Conservation (phyloP, 2,888 invertebrate genomes). For the Agrochola litura region DNA sequence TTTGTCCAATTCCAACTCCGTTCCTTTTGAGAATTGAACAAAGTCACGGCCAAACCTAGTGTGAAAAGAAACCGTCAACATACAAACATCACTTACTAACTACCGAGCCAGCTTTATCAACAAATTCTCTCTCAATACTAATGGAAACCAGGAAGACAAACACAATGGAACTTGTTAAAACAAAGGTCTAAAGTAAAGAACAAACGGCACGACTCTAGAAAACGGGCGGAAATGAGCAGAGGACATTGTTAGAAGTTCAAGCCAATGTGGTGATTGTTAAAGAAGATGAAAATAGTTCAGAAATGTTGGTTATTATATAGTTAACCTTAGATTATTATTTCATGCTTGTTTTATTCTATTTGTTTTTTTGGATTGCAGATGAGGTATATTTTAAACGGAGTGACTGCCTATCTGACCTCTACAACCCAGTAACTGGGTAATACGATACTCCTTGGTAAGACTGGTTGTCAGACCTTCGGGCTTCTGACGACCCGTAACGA, state of each 20-base stretch:
- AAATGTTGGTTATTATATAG: slow-evolving; percentile 7
- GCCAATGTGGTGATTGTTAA: slow-evolving; percentile 41
- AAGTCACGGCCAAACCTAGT: not conserved
- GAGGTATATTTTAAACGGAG: too few relatives aligned
- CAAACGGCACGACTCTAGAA: slow-evolving; percentile 42
- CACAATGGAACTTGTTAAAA: slow-evolving; percentile 53
- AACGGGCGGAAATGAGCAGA: slow-evolving; percentile 48
- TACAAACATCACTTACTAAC: not conserved
- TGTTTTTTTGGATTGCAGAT: too few relatives aligned
- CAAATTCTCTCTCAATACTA: slow-evolving; percentile 47
- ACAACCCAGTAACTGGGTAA: too few relatives aligned
- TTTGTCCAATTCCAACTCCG: too few relatives aligned
- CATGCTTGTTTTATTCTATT: too few relatives aligned
- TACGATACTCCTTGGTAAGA: too few relatives aligned
- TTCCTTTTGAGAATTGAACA: too few relatives aligned
- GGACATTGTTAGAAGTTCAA: slow-evolving; percentile 53
- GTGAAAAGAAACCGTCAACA: slow-evolving; percentile 6
- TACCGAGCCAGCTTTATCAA: slow-evolving; percentile 8
- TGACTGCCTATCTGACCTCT: too few relatives aligned
- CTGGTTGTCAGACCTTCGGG: too few relatives aligned
- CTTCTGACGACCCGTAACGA: too few relatives aligned
- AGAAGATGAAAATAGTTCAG: slow-evolving; percentile 46
- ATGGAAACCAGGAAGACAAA: slow-evolving; percentile 50
- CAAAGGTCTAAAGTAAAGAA: slow-evolving; percentile 57
- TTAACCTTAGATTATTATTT: slow-evolving; percentile 1